Conservation (phyloP, 2,888 invertebrate genomes). For the Clivina fossor region DNA sequence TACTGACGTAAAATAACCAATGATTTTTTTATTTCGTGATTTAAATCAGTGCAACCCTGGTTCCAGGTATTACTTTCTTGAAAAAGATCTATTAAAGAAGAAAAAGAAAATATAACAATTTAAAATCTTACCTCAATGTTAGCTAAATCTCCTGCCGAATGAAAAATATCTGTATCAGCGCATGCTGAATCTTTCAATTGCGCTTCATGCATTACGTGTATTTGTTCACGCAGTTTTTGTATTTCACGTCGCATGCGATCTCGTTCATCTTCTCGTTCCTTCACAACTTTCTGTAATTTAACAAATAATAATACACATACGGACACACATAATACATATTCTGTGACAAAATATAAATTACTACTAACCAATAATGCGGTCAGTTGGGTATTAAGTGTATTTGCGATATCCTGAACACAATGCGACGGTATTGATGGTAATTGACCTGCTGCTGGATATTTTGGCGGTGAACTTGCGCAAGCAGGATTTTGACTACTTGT, state of each 20-base stretch:
- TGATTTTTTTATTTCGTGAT: too few relatives aligned
- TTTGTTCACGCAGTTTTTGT: constrained; percentile 69
- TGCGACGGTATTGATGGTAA: constrained; percentile 63
- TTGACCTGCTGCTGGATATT: constrained; percentile 54
- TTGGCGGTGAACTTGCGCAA: constrained; percentile 52
- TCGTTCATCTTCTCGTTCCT: constrained; percentile 74
- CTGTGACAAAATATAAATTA: constrained; percentile 9
- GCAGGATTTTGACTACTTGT: constrained; percentile 52
- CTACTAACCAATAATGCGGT: constrained; percentile 67
- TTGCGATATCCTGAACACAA: constrained; percentile 64
- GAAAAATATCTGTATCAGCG: constrained; percentile 25
- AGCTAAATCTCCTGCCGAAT: constrained; percentile 45
- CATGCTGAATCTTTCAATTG: constrained; percentile 10
- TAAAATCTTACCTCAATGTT: constrained; percentile 45
- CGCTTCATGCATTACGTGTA: constrained; percentile 61
- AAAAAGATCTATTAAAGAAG: not conserved
- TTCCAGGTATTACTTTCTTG: too few relatives aligned
- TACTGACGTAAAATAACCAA: too few relatives aligned
- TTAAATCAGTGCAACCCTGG: too few relatives aligned
- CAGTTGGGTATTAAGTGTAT: constrained; percentile 65
- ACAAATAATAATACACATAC: constrained; percentile 19
- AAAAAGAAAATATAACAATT: not conserved
- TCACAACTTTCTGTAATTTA: constrained; percentile 66
- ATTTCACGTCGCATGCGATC: constrained; percentile 72
- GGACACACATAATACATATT: constrained; percentile 17